Base-by-base conservation (phyloP, 2,797 vertebrate genomes). In the Anableps anableps region DNA sequence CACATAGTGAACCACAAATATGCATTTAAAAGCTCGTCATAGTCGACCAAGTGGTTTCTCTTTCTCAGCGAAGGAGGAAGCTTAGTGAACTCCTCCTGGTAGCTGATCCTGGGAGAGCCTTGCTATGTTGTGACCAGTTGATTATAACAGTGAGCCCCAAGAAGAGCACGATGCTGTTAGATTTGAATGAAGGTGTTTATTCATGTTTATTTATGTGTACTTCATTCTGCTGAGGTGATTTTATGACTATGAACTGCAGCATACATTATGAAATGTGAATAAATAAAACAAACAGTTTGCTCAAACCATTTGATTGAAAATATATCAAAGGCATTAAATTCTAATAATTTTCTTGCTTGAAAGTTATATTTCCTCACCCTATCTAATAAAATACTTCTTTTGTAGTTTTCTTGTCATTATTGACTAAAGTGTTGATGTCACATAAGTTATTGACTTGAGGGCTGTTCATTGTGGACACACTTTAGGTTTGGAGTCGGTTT, bases 1-100 rank as follows among this genome's bases (percentile, higher is more conserved):
- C 84, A 88, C 73, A 66, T 76, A 84, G 80, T 19, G 74, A 70
- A 89, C 94, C 92, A 88, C 90, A 93, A 90, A 79, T 91, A 94
- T 93, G 93, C 88, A 80, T 84, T 91, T 82, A 88, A 88, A 79
- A 86, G 58, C 72, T 84, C 70, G 74, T 86, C 74, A n/a, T 82
- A 82, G 86, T 88, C 72, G 0, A 3, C 83, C 3, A 36, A 82
- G 80, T 60, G 79, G 76, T 87, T 87, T 90, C 75, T 86, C 6
- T 9, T 82, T 88, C 82, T 86, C 51, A 68, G 77, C 62, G 48
- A 79, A 71, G 71, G 55, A 78, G 51, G 83, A 82, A 84, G 78
- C 64, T 62, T 74, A 70, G 64, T 76, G 10, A 83, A 77, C 29
- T 83, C 68, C 38, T 53, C 53, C 72, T 77, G n/a, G 19, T 75